phyloP scores from a whole-genome alignment of 2,113 vertebrate species.

The Bos javanicus region DNA sequence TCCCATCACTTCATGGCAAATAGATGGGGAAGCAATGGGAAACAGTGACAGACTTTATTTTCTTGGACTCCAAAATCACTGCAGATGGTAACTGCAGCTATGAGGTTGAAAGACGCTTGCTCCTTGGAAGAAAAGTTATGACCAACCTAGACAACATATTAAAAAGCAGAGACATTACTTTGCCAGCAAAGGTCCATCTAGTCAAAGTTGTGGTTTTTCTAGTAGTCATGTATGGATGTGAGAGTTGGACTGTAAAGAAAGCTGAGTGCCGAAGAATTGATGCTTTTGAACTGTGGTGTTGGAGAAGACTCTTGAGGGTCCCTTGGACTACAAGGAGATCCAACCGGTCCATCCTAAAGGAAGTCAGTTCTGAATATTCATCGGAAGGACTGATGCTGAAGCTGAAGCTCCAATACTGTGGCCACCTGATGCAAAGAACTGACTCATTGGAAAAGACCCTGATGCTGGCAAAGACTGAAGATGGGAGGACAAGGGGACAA shows the following conservation, averaged over 20 bases:
- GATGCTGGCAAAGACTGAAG: not conserved
- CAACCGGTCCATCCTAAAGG: not conserved
- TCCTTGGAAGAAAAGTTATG: not conserved
- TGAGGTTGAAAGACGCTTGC: not conserved
- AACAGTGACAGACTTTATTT: not conserved
- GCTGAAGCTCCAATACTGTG: not conserved
- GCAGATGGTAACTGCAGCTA: not conserved
- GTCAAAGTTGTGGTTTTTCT: not conserved
- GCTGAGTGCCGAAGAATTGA: not conserved
- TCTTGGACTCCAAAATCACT: not conserved
- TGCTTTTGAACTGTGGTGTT: not conserved
- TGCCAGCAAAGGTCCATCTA: rapidly evolving
- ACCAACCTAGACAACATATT: not conserved
- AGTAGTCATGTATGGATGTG: not conserved
- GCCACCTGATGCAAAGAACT: not conserved
- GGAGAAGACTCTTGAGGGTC: not conserved
- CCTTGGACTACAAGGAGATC: not conserved
- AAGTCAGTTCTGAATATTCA: not conserved
- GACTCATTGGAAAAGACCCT: not conserved
- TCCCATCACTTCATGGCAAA: not conserved
- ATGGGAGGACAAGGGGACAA: not conserved
- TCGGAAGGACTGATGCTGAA: not conserved
- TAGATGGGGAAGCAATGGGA: not conserved
- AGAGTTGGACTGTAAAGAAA: not conserved
- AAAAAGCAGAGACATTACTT: not conserved